These are phyloP conservation scores for Norana najaformis DNA, from an alignment of 2,888 invertebrate species.

Conservation along the genomic window DNA sequence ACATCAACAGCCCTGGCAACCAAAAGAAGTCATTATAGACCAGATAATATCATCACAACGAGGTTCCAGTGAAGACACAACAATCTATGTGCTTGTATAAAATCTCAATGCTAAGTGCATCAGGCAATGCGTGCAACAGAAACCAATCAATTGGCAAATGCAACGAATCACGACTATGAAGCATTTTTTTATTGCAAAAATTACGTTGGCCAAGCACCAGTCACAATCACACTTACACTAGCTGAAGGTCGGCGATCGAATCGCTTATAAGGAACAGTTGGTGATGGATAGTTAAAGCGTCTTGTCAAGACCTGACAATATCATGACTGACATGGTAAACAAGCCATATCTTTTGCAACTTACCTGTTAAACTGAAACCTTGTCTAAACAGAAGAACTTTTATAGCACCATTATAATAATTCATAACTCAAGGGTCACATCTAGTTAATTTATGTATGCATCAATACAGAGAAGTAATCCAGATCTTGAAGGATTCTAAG, in stretches of 20 bases:
- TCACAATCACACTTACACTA: slow-evolving; percentile 2
- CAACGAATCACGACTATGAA: not conserved
- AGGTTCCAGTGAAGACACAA: not conserved
- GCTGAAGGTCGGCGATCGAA: slow-evolving; percentile 17
- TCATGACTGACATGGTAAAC: not conserved
- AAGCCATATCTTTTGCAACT: not conserved
- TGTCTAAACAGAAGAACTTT: not conserved
- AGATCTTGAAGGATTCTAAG: too few species aligned
- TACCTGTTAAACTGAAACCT: not conserved
- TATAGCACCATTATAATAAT: too few species aligned
- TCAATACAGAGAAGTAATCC: too few species aligned
- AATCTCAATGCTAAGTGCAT: not conserved
- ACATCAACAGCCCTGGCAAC: too few species aligned
- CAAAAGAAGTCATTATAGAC: not conserved
- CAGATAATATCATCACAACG: not conserved
- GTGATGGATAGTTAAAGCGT: slow-evolving; percentile 13
- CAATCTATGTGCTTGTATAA: not conserved
- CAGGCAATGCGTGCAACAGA: not conserved
- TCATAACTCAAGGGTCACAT: too few species aligned
- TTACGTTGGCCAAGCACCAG: not conserved
- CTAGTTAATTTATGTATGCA: too few species aligned
- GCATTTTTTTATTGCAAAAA: not conserved
- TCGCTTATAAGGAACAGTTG: slow-evolving; percentile 17
- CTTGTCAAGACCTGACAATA: slow-evolving; percentile 16
- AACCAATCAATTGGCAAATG: not conserved